These are phyloP conservation scores for Cryptus viduatorius DNA, from an alignment of 2,888 invertebrate genomes.

Conservation along the genomic window DNA sequence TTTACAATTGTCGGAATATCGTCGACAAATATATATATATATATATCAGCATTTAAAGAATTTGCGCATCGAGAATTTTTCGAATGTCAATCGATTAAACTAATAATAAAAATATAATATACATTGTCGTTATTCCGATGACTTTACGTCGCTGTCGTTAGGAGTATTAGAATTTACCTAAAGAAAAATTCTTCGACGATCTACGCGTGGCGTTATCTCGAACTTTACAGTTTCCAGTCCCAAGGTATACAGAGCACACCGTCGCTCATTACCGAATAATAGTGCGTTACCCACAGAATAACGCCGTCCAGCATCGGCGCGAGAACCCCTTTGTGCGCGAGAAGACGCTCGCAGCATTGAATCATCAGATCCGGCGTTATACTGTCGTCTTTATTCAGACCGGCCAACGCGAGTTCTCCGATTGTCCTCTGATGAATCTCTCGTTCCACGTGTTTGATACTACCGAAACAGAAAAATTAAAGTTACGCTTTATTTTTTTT, in stretches of 20 bases:
- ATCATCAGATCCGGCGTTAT: slow-evolving; percentile 97
- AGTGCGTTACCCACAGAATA: slow-evolving; percentile 93
- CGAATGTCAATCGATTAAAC: too few relatives aligned
- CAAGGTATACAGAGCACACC: slow-evolving; percentile 97
- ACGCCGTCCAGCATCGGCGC: slow-evolving; percentile 87
- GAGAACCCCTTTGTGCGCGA: slow-evolving; percentile 86
- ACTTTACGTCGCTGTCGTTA: neutral
- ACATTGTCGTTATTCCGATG: neutral
- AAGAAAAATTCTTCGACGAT: neutral
- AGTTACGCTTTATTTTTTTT: neutral
- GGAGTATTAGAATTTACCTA: neutral
- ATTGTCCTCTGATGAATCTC: slow-evolving; percentile 90
- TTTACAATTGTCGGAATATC: too few relatives aligned
- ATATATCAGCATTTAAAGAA: too few relatives aligned
- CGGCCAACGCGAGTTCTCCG: slow-evolving; percentile 89
- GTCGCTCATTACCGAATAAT: slow-evolving; percentile 95
- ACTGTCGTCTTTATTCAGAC: slow-evolving; percentile 95
- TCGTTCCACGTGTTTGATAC: slow-evolving; percentile 93
- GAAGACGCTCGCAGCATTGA: slow-evolving; percentile 91
- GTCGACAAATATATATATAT: too few relatives aligned
- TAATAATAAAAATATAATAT: too few relatives aligned
- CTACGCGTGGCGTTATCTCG: neutral
- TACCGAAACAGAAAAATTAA: slow-evolving; percentile 78
- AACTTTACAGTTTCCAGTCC: slow-evolving; percentile 90
- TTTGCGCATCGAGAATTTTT: too few relatives aligned